Evolutionary conservation across 1,140 invertebrate genomes (phyloP), one percentile per base, ranked within the genome.

Genomic region (Drosophila orena): DNA sequence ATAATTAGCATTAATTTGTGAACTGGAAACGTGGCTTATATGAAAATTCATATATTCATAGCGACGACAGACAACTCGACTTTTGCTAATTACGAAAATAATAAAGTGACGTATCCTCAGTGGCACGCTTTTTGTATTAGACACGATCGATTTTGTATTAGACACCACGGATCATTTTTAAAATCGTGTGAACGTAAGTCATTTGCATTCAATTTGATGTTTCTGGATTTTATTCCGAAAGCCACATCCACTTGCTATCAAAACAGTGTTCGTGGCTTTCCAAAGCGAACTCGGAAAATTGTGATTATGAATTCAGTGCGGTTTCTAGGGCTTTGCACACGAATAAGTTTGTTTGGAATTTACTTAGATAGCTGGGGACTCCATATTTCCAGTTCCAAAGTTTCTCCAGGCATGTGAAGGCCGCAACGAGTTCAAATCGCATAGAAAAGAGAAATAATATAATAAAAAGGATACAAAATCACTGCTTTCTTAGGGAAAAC

Each of bases 301-400:
- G 54, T 35, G 11, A 62, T 49, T 47, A 30, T 27, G 60, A 55
- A 69, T 79, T 27, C 64, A 47, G 10, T 83, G 80, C 46, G 81
- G 81, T 84, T 85, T 72, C 4, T 30, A 34, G 15, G 38, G 43
- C 27, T 60, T 77, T 77, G 68, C 73, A 17, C 77, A 77, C 73
- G 81, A 77, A 30, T 53, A 38, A 50, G 17, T 24, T 54, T 1
- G 30, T n/a, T 47, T 10, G 10, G 57, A 84, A 46, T 74, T 30
- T 53, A 80, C 52, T 59, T 68, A 68, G 20, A 53, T 50, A 38
- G 22, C 37, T 11, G n/a, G 27, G 2, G 27, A 10, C 7, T 35
- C 37, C 37, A 27, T 11, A 52, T 15, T 40, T 68, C 17, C 52
- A 84, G 81, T 84, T 72, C 2, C 7, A 3, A 58, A 61, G 11